Base-by-base conservation (phyloP, 2,888 invertebrate species). In the Troilus luridus region DNA sequence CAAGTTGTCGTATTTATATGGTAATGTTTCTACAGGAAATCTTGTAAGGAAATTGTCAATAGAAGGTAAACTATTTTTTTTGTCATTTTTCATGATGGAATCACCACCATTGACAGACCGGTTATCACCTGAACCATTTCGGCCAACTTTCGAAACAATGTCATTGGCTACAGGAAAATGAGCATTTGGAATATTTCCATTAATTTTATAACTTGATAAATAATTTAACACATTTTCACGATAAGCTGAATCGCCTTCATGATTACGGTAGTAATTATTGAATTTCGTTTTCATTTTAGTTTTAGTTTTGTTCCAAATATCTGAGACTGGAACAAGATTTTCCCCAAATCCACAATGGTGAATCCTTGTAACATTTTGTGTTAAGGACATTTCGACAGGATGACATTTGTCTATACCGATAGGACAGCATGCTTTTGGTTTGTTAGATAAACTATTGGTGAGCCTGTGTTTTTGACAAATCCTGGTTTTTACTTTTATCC, bases 1-100 rank as follows among this genome's bases (percentile, higher is more conserved):
- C 54, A 54, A 11, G 56, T 56, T 85, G n/a, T 85, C 85, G 12
- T 85, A 85, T 56, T 85, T 85, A 5, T n/a, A 56, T 14, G 54
- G 85, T 10, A 85, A n/a, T n/a, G 56, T 85, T 85, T 85, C 85
- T 85, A 56, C 56, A 56, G 85, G 85, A 17, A 72, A 72, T 17
- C 27, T 72, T 7, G 17, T 41, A 72, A 72, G 27, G 0, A 72
- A 14, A 17, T 72, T 12, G 17, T 72, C 24, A 24, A 27, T 27
- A 19, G 27, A 72, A 27, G 27, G 27, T 72, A 67, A 67, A 67
- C 24, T 12, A 67, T 24, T 24, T 11, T 24, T 12, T 5, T 67
- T 6, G 7, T 0, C 64, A n/a, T n/a, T 10, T n/a, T 21, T n/a
- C 8, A 5, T 67, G 8, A 8, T 24, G 3, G 11, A 7, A 24